Evolutionary conservation across 2,113 vertebrate genomes (phyloP), one percentile per base, ranked within the genome.

Genomic region (Heptranchias perlo): DNA sequence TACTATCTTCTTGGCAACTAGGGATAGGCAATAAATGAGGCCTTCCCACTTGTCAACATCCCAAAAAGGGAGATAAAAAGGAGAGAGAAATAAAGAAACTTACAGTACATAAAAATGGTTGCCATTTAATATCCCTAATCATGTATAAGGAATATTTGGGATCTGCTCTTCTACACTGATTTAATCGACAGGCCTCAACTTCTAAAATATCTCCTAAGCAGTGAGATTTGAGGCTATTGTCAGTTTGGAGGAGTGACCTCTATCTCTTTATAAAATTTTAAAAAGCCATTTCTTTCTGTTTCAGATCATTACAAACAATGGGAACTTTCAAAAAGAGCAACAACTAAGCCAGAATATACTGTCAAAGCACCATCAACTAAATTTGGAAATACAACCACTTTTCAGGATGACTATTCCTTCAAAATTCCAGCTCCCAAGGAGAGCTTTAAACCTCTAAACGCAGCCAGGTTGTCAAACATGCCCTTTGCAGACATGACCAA

Each of bases 291-390:
- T 82, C 89, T 49, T 96, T 97, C 96, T 0, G 54, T 98, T 98
- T 96, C 96, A 99, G 98, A 96, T 82, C 97, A 98, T 96, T 98
- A 97, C 84, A 94, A 97, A 96, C 96, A 96, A 4, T 97, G 97
- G 98, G 97, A 96, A 65, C 69, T 96, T 73, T 96, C 96, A 3
- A 98, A 94, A 96, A 92, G 82, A 4, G 96, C 97, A 23, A 47
- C 96, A 0, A 96, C 96, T n/a, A 97, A 96, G 95, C 96, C 96
- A 0, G 47, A 65, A 0, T 65, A 96, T 4, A 97, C 96, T 96
- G 18, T 97, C 35, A 97, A 0, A 2, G 96, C 97, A 13, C 69
- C 96, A 49, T 96, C 97, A 18, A 86, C 96, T 94, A 97, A 96
- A 95, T 97, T 97, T 96, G 96, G 97, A 28, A 64, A 96, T 25